phyloP scores from a whole-genome alignment of 2,888 invertebrate species.

The Omphaloscelis lunosa region DNA sequence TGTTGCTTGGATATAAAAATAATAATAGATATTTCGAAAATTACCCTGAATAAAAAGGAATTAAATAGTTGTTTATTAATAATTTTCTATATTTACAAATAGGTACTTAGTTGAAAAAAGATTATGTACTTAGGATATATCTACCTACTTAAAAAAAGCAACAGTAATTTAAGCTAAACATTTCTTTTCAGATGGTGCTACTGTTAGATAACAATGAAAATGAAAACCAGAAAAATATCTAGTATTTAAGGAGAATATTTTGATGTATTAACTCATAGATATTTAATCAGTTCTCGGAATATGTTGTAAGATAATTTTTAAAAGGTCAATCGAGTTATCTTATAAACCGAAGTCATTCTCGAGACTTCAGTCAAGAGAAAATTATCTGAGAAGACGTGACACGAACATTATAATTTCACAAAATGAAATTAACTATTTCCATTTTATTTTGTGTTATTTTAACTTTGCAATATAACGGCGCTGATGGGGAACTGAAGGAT shows the following conservation, averaged over 20 bases:
- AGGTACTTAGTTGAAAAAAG: neutral
- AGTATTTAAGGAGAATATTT: constrained; percentile 18
- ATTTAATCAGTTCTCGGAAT: constrained; percentile 71
- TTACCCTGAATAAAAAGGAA: neutral
- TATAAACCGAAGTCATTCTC: constrained; percentile 47
- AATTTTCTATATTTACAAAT: neutral
- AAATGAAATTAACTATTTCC: constrained; percentile 73
- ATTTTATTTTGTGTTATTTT: constrained; percentile 71
- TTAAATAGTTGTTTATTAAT: too few species aligned
- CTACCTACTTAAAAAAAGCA: neutral
- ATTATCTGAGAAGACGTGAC: constrained; percentile 61
- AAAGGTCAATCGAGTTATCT: constrained; percentile 75
- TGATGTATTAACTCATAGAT: constrained; percentile 38
- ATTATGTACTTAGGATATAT: neutral
- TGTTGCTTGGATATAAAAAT: neutral
- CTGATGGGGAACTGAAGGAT: constrained; percentile 69
- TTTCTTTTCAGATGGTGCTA: constrained; percentile 45
- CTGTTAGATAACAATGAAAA: neutral
- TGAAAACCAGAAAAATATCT: constrained; percentile 19
- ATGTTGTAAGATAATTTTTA: constrained; percentile 66
- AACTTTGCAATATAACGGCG: constrained; percentile 61
- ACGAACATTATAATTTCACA: constrained; percentile 50
- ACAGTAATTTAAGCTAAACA: neutral
- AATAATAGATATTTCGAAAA: neutral
- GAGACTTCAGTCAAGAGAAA: constrained; percentile 69